Evolutionary conservation across 2,113 vertebrate species (phyloP), one percentile per base, ranked within the genome.

Genomic region (Martes martes): DNA sequence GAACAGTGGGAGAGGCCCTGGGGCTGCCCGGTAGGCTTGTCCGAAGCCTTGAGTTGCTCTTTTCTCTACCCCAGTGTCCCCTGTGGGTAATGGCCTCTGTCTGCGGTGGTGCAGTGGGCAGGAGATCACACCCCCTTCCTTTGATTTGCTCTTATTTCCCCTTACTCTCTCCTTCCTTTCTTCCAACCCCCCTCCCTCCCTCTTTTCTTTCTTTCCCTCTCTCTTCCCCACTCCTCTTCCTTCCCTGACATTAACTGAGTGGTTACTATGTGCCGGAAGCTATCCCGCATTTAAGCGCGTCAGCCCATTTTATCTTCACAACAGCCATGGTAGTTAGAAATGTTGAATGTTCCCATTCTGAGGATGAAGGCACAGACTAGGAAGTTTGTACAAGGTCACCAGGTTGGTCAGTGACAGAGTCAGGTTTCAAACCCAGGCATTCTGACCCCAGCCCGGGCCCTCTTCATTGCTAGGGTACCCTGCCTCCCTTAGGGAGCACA

Each of bases 91-190:
- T 0, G 31, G 7, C 5, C 3, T 13, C 73, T 9, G 39, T 50
- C 28, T 23, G 11, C 0, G 2, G 24, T 6, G 7, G 6, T 6
- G 36, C 52, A 11, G 11, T 4, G 28, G 2, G 9, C 7, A 0
- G 19, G 10, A n/a, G 63, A 33, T 45, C 3, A 52, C 28, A 23
- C 4, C 4, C 59, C n/a, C 15, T 92, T 69, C 42, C 42, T 85
- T 21, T 23, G n/a, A 0, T 18, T 63, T 8, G 28, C 14, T 28
- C 16, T 15, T n/a, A 2, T 15, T 23, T 36, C 3, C 55, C 33
- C 6, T 6, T 2, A 21, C 18, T 45, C 11, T 2, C 7, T 47
- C 33, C 11, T 28, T 47, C 4, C 6, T 26, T 71, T 19, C 9
- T 21, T 18, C 9, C 2, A 65, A 24, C 71, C 14, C 45, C 26